Evolutionary conservation across 1,140 invertebrate genomes (phyloP), one percentile per base, ranked within the genome.

Genomic region (Leucophenga varia): DNA sequence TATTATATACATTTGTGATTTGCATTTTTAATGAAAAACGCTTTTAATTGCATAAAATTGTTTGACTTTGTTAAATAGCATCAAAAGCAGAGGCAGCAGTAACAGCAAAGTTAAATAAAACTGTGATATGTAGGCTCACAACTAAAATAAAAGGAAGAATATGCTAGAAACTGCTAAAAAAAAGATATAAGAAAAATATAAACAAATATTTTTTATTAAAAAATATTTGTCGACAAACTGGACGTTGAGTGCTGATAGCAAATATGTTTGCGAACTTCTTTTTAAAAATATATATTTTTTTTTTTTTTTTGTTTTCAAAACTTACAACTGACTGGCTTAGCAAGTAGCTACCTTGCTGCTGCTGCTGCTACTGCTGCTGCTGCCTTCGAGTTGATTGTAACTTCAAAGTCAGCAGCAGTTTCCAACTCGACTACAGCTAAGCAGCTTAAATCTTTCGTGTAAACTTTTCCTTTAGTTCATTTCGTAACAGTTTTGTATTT

Each of bases 21-120:
- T 65, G 63, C 61, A 65, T 65, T 65, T 65, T 65, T 65, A 65
- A 65, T 65, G 61, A 65, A 65, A 65, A 65, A 65, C 61, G 61
- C 55, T 65, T 65, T 65, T 65, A 65, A 65, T 65, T 65, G 61
- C 61, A 65, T 61, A 59, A 67, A 65, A 65, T 65, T 65, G 61
- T 65, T 65, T 65, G 61, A 65, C 61, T 65, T 63, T 65, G 63
- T 57, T 65, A 65, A 65, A 65, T 63, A 65, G 52, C 37, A 40
- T 21, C 32, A 52, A 19, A 44, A 42, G 46, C 55, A 37, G 45
- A 47, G 55, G 44, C 10, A 6, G 22, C 8, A 9, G 7, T 12
- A 28, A 20, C 21, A 32, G 6, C 19, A 20, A 21, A 25, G 39
- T n/a, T n/a, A n/a, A n/a, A n/a, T n/a, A n/a, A n/a, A n/a, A n/a